phyloP scores from a whole-genome alignment of 2,797 vertebrate species.

The Myotis vivesi region DNA sequence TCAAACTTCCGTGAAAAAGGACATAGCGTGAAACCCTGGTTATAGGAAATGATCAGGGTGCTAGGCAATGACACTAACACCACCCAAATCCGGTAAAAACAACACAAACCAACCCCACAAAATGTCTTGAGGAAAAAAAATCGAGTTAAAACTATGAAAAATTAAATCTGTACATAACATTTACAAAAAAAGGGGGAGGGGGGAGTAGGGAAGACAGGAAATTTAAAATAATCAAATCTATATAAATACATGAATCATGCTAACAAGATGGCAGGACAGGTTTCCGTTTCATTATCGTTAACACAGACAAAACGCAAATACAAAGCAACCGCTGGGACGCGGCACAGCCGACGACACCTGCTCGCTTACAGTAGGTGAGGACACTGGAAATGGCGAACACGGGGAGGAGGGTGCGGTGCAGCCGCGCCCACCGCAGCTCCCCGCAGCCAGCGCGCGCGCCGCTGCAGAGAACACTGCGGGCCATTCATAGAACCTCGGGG shows the following conservation, averaged over 20 bases:
- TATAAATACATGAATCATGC: conserved; percentile 93
- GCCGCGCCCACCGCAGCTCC: conserved; percentile 81
- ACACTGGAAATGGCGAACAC: conserved; percentile 75
- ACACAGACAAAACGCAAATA: conserved; percentile 83
- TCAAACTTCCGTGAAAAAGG: conserved; percentile 83
- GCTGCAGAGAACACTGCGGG: background rate
- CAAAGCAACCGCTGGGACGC: conserved; percentile 81
- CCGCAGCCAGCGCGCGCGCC: background rate
- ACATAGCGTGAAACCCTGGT: conserved; percentile 80
- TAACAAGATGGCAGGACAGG: conserved; percentile 82
- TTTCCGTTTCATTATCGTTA: conserved; percentile 74
- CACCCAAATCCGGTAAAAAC: conserved; percentile 87
- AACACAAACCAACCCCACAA: conserved; percentile 90
- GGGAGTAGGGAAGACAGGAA: conserved; percentile 61
- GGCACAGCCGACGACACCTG: conserved; percentile 80
- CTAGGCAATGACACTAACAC: conserved; percentile 87
- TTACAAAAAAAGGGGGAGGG: conserved; percentile 89
- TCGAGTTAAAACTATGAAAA: conserved; percentile 92
- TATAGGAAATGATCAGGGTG: conserved; percentile 78
- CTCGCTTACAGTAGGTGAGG: conserved; percentile 75
- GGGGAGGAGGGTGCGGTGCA: conserved; percentile 63
- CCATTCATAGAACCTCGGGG: conserved; percentile 52
- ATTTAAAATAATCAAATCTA: conserved; percentile 89
- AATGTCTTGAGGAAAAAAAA: conserved; percentile 91
- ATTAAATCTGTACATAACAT: conserved; percentile 99